Conservation (phyloP, 2,797 vertebrate species). For the Coregonus suidteri region DNA sequence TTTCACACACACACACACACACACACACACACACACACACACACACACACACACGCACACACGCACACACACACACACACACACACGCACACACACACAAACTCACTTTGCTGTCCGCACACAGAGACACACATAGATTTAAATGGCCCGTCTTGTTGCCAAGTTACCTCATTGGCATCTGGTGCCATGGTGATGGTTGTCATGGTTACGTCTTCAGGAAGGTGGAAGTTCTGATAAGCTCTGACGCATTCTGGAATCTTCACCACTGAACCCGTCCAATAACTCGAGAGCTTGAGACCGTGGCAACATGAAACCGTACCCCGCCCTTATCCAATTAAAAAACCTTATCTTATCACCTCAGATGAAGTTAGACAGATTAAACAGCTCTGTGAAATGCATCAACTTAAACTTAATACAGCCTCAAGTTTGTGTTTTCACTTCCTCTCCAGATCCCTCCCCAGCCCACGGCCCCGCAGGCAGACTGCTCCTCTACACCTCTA, state of each 20-base stretch:
- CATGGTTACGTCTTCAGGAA: constrained; percentile 34
- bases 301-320: constrained; percentile 41
- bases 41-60: neutral
- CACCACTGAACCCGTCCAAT: constrained; percentile 19
- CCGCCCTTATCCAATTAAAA: constrained; percentile 33
- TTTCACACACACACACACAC: too few relatives aligned
- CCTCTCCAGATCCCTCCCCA: constrained; percentile 57
- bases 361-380: constrained; percentile 44
- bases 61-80: neutral
- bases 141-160: neutral
- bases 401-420: neutral
- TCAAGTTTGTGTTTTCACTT: neutral
- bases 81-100: neutral
- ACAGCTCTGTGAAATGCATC: constrained; percentile 37
- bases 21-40: neutral
- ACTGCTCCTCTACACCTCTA: constrained; percentile 45
- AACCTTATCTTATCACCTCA: constrained; percentile 12
- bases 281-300: constrained; percentile 19
- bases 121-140: neutral
- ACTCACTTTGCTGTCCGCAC: neutral
- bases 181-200: constrained; percentile 42
- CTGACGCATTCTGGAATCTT: constrained; percentile 10
- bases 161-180: constrained; percentile 27
- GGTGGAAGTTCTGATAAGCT: constrained; percentile 49
- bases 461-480: constrained; percentile 60